Base-by-base conservation (phyloP, 2,113 vertebrate species). In the Crotalus viridis region DNA sequence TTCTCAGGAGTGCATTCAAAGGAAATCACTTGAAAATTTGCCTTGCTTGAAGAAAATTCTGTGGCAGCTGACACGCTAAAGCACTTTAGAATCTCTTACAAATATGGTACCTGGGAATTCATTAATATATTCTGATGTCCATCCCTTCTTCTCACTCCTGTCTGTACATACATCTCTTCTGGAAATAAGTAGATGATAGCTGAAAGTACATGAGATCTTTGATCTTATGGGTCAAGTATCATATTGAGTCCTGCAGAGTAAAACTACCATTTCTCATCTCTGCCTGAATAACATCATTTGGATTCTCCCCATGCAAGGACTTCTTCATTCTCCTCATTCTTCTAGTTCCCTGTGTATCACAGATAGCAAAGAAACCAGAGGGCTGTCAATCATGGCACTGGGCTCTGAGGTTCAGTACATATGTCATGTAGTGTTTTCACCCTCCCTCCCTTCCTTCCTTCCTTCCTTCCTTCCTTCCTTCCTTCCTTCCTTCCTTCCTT, bases 241-340 rank as follows among this genome's bases (percentile, higher is more conserved):
- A 9, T 90, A 4, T 4, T 56, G 24, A 24, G 0, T 24, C 57
- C 48, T 22, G 46, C 10, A 64, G 21, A 87, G 48, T 0, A 0
- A 57, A 0, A 0, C 33, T 26, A 21, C 56, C 24, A 2, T 33
- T 69, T 33, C 74, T 89, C 0, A 0, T 46, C 46, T 88, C 48
- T 51, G 59, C 24, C 48, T 24, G 1, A 0, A 24, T 88, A 46
- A 15, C 39, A 81, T 0, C 22, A 4, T 15, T 54, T 4, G 0
- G 0, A 13, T 15, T 61, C 33, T 85, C 74, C 28, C 10, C 4
- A 43, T 48, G 69, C 3, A 6, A 48, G 24, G 0, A 0, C 1
- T 39, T 69, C 46, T 48, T 17, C 0, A 0, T 21, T 43, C 46
- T 54, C 90, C 15, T 15, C 15, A 59, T 54, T 55, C 54, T 26